Evolutionary conservation across 2,888 invertebrate genomes (phyloP), one percentile per base, ranked within the genome.

Genomic region (Scaptomyza cyrtandrae): DNA sequence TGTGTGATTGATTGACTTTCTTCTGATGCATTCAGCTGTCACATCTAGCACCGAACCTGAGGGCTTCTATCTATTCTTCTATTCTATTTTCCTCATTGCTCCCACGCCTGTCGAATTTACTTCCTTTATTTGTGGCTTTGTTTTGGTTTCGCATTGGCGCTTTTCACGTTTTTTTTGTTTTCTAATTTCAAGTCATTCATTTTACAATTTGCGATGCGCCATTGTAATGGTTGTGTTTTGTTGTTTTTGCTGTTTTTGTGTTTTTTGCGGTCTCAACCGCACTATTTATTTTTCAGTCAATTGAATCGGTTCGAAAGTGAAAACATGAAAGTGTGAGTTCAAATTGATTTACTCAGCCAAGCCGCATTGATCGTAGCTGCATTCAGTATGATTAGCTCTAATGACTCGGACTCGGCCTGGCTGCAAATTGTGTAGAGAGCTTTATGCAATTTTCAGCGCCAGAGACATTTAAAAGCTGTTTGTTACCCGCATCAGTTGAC

Each of bases 261-360:
- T 61, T 75, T 78, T 75, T 61, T 71, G 75, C 57, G 75, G 61
- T 77, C 70, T 59, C 54, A 50, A 58, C 50, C 44, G 59, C 43
- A 29, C 63, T 63, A 61, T 80, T 74, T 63, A 73, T 64, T 83
- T 41, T 71, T 74, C 76, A 83, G 85, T 82, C 79, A 82, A 80
- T 80, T 57, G 75, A 27, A 14, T 39, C 13, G 39, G 59, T 67
- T 83, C 71, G 86, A 84, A 88, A 86, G 88, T 86, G 88, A 84
- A 86, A 82, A 83, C 68, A 70, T 72, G 88, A 84, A 86, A 88
- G 88, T 88, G 75, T 81, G 76, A 87, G 87, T 76, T 45, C 54
- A 75, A 85, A 78, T 78, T 81, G 81, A 75, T 80, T 84, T 64
- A 59, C 78, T 33, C 11, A 58, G 63, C 56, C 65, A 70, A 80